Evolutionary conservation across 1,140 invertebrate species (phyloP).

Genomic region (Plodia interpunctella): DNA sequence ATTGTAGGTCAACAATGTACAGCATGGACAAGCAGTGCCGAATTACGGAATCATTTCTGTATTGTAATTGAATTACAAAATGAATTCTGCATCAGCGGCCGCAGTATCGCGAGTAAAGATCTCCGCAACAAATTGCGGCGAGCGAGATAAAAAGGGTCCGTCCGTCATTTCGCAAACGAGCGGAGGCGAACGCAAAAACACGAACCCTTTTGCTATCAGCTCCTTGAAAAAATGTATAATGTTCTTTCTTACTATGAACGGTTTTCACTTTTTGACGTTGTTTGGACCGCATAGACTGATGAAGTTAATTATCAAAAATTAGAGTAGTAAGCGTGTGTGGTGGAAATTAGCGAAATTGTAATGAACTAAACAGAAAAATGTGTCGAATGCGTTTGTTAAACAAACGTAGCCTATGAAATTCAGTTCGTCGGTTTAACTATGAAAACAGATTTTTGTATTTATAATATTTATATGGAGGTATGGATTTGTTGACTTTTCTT

Average conservation of each 20-base stretch:
- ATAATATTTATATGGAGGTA: too few relatives aligned
- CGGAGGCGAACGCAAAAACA: neutral
- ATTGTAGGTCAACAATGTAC: too few relatives aligned
- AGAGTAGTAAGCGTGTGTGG: too few relatives aligned
- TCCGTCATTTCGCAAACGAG: conserved; percentile 5
- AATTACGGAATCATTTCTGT: neutral
- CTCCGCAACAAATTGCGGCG: conserved; percentile 1
- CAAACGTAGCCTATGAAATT: too few relatives aligned
- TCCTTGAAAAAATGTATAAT: neutral
- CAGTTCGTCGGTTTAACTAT: too few relatives aligned
- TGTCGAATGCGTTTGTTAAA: too few relatives aligned
- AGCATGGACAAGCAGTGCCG: too few relatives aligned
- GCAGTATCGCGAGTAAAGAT: neutral
- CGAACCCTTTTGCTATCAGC: neutral
- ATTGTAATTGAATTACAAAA: neutral
- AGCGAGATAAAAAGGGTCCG: conserved; percentile 4
- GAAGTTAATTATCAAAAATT: too few relatives aligned
- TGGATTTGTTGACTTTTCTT: too few relatives aligned
- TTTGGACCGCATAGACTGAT: neutral
- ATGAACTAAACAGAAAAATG: too few relatives aligned
- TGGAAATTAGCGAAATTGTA: too few relatives aligned
- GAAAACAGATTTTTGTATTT: too few relatives aligned
- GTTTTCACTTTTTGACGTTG: neutral
- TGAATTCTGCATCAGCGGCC: neutral
- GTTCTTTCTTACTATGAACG: neutral